Evolutionary conservation across 2,797 vertebrate species (phyloP).

Genomic region (Semotilus atromaculatus): DNA sequence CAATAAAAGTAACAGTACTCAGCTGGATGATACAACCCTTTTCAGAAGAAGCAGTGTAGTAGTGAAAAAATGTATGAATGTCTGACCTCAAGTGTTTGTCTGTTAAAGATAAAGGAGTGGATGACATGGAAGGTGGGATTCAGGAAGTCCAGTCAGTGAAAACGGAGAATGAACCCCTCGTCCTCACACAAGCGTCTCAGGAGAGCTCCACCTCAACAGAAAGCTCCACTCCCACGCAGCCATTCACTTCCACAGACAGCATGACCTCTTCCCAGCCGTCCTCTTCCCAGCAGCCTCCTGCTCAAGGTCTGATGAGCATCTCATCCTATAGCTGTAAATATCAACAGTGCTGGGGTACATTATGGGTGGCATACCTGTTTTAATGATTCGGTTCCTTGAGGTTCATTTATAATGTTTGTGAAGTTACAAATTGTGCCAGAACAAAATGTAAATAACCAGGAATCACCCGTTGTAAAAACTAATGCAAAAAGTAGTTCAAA

Average conservation of each 20-base stretch:
- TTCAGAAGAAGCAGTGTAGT: background rate
- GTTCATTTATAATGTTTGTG: background rate
- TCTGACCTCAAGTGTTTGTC: background rate
- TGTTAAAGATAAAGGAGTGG: background rate
- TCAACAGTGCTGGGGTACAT: background rate
- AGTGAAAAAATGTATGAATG: background rate
- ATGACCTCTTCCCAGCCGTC: background rate
- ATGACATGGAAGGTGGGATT: background rate
- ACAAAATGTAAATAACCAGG: background rate
- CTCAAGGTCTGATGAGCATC: background rate
- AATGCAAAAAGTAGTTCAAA: background rate
- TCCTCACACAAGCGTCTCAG: conserved; percentile 7
- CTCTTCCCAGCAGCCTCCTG: conserved; percentile 1
- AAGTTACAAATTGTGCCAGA: background rate
- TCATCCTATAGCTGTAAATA: background rate
- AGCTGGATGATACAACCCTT: background rate
- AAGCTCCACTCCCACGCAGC: conserved; percentile 5
- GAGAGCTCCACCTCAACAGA: conserved; percentile 4
- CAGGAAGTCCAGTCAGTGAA: conserved; percentile 25
- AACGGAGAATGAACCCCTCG: background rate
- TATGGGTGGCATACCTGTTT: background rate
- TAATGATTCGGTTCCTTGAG: background rate
- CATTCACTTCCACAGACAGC: background rate
- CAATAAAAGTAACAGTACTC: background rate
- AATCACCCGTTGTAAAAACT: background rate